Evolutionary conservation across 2,888 invertebrate genomes (phyloP), one percentile per base, ranked within the genome.

Genomic region (Eupithecia subfuscata): DNA sequence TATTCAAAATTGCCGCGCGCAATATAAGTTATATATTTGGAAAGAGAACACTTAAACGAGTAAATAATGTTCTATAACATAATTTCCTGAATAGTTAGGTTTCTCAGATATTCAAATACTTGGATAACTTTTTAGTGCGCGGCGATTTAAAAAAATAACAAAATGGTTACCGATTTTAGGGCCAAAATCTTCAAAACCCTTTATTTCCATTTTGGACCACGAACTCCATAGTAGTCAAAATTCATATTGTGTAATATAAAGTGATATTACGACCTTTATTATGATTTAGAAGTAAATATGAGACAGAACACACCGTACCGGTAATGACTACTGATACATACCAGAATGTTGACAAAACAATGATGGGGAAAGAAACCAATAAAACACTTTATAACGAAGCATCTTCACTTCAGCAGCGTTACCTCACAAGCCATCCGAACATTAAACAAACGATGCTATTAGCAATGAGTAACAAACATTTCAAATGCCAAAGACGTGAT

Each of bases 401-500:
- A 69, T 76, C 67, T 60, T 69, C 71, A 73, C 63, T 69, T 69
- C 22, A 14, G 6, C 56, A 45, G 22, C 22, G 60, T 74, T 72
- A 72, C 63, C 74, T 60, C 60, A 75, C 64, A 30, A 68, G 3
- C 12, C 14, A 43, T 12, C 60, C 30, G 65, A 64, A 43, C 71
- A 37, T 60, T 60, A 60, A 60, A 69, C 64, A 34, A 52, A 45
- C 68, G 69, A 48, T 67, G 75, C 52, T 70, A 73, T 56, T 68
- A 70, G 63, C 71, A 75, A 75, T 76, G 68, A 74, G 43, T 30
- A 71, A 52, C 64, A 43, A 76, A 69, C 71, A 65, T 71, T 69
- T 70, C 67, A 84, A 86, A 86, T 86, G 82, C 78, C 81, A 82
- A 81, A 85, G 81, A 83, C 84, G 82, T 85, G 85, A 85, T 78